Evolutionary conservation across 2,113 vertebrate genomes (phyloP).

Genomic region (Amphiprion ocellaris): DNA sequence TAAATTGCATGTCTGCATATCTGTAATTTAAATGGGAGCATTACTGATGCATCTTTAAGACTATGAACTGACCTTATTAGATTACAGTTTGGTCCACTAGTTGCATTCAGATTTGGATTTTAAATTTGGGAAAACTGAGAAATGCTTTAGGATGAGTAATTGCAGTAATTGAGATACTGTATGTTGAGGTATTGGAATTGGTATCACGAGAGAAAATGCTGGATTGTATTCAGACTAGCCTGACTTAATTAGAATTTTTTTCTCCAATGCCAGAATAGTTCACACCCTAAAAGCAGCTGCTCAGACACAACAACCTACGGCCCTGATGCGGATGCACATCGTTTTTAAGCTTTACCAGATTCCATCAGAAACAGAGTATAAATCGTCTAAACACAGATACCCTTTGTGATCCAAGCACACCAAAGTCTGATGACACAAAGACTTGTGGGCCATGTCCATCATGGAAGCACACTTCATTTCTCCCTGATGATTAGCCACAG

Average conservation of each 20-base stretch:
- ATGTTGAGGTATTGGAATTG: too few relatives aligned
- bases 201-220: too few relatives aligned
- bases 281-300: not conserved
- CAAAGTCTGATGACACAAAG: not conserved
- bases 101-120: too few relatives aligned
- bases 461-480: conserved; percentile 9
- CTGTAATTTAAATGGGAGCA: too few relatives aligned
- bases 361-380: not conserved
- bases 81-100: too few relatives aligned
- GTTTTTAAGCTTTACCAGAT: not conserved
- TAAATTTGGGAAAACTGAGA: too few relatives aligned
- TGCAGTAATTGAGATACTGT: too few relatives aligned
- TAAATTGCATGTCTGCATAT: too few relatives aligned
- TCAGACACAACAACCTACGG: too few relatives aligned
- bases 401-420: not conserved
- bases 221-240: not conserved
- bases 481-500: not conserved
- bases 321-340: not conserved
- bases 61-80: too few relatives aligned
- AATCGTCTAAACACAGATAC: conserved; percentile 2
- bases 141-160: too few relatives aligned
- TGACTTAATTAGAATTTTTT: not conserved
- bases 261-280: not conserved
- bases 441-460: not conserved
- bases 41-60: too few relatives aligned